Evolutionary conservation across 1,140 invertebrate genomes (phyloP), one percentile per base, ranked within the genome.

Genomic region (Philopotamus ludificatus): DNA sequence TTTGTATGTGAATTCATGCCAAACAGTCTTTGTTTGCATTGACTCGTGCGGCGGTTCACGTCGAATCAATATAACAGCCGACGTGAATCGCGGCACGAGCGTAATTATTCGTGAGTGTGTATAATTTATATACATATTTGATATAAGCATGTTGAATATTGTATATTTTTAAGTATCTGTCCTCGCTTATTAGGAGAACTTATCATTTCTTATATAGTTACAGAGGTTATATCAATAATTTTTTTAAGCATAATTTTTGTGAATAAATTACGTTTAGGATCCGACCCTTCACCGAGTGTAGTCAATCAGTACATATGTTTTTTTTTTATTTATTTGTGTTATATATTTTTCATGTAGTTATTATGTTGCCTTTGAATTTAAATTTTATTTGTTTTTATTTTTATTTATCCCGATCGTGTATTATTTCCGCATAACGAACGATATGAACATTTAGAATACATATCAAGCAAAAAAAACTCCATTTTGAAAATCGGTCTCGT

Each of bases 241-340:
- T 60, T 60, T 18, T 60, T 60, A 18, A 45, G 39, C 47, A 26
- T 57, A 26, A 28, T 12, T 26, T 60, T 60, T 60, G 57, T 60
- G 57, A 47, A 60, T 60, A 60, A 45, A 22, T 47, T 22, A 7
- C 10, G 44, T 47, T 25, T 47, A 18, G 15, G 39, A 28, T 28
- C 20, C 57, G 28, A 57, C 26, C 15, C n/a, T 4, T 15, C 51
- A 41, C 25, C 45, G 34, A 21, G 22, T 25, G n/a, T 45, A 63
- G 67, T 65, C 67, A 63, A n/a, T n/a, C 39, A 22, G 39, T 61
- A 51, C 54, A 68, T 58, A 42, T 53, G 51, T 65, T 69, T 58
- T 55, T 66, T 63, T 66, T 70, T 67, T 59, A 70, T 70, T 70
- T 70, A 70, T 70, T 69, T 70, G 62, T 70, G 65, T 66, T 70